These are phyloP conservation scores for Neoascia interrupta DNA, from an alignment of 2,888 invertebrate species.

Conservation along the genomic window DNA sequence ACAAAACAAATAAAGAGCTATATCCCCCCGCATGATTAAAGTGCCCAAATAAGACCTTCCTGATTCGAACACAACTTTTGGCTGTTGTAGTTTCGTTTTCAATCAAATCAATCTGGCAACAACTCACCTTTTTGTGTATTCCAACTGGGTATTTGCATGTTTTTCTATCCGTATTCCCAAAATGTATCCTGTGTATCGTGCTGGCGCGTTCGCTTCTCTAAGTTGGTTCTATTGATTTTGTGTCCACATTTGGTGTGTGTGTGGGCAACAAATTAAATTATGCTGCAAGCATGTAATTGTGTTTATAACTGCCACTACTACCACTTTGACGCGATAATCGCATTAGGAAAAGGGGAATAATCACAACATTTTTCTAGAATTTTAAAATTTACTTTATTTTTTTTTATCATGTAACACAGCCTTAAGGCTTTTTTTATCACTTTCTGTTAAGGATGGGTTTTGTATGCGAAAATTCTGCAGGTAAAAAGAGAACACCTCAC, in stretches of 20 bases:
- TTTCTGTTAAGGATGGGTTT: slow-evolving; percentile 1
- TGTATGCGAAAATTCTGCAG: slow-evolving; percentile 30
- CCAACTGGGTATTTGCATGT: slow-evolving; percentile 55
- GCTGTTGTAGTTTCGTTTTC: too few species aligned
- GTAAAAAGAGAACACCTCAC: background rate
- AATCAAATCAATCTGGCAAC: background rate
- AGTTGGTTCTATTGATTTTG: slow-evolving; percentile 58
- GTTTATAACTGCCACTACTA: slow-evolving; percentile 2
- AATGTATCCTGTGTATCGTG: slow-evolving; percentile 14
- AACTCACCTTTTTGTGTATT: slow-evolving; percentile 63
- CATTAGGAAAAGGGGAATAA: slow-evolving; percentile 35
- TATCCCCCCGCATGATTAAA: background rate
- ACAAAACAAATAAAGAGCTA: too few species aligned
- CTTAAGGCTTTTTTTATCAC: background rate
- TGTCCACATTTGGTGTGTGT: slow-evolving; percentile 45
- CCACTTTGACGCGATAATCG: slow-evolving; percentile 39
- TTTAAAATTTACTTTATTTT: background rate
- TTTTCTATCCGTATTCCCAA: slow-evolving; percentile 33
- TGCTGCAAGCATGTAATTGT: slow-evolving; percentile 25
- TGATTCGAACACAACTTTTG: too few species aligned
- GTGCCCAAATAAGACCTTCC: slow-evolving; percentile 13
- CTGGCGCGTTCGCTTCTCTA: slow-evolving; percentile 2
- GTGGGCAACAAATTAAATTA: slow-evolving; percentile 57
- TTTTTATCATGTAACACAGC: background rate
- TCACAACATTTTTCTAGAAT: slow-evolving; percentile 20